Percentiles rank a stretch among this genome's conserved stretches.
These are phyloP conservation scores for Siniperca scherzeri DNA, from an alignment of 2,797 vertebrate genomes.

Conservation along the genomic window DNA sequence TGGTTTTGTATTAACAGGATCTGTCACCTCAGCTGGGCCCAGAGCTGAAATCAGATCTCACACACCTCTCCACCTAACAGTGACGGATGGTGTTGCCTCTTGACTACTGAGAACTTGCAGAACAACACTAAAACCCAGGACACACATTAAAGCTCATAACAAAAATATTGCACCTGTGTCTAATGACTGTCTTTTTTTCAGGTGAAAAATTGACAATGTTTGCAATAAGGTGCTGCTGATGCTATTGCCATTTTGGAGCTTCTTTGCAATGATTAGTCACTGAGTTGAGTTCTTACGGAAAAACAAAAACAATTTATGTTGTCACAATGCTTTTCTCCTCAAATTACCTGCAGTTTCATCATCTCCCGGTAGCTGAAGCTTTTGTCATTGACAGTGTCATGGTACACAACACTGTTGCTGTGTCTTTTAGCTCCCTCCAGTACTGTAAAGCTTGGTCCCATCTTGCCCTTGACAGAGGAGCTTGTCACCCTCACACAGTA, in stretches of 20 bases:
- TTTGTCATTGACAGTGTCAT: constrained; percentile 43
- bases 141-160: constrained; percentile 12
- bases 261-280: constrained; percentile 31
- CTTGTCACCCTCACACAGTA: constrained; percentile 81
- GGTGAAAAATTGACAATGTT: background rate
- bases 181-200: constrained; percentile 7
- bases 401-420: constrained; percentile 26
- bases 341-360: constrained; percentile 75
- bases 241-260: constrained; percentile 21
- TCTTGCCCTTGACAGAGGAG: constrained; percentile 81
- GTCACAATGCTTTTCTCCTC: constrained; percentile 22
- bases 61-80: constrained; percentile 49
- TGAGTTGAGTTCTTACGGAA: constrained; percentile 38
- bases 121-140: constrained; percentile 29
- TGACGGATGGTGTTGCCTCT: constrained; percentile 66
- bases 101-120: constrained; percentile 50
- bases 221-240: background rate
- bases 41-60: constrained; percentile 72
- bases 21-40: constrained; percentile 73
- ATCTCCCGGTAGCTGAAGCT: constrained; percentile 40
- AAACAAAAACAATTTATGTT: constrained; percentile 50
- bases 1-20: constrained; percentile 71
- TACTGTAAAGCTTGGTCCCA: constrained; percentile 57
- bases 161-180: constrained; percentile 38
- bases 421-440: constrained; percentile 49